Base-by-base conservation (phyloP, 1,140 invertebrate genomes). In the Chionoecetes opilio region DNA sequence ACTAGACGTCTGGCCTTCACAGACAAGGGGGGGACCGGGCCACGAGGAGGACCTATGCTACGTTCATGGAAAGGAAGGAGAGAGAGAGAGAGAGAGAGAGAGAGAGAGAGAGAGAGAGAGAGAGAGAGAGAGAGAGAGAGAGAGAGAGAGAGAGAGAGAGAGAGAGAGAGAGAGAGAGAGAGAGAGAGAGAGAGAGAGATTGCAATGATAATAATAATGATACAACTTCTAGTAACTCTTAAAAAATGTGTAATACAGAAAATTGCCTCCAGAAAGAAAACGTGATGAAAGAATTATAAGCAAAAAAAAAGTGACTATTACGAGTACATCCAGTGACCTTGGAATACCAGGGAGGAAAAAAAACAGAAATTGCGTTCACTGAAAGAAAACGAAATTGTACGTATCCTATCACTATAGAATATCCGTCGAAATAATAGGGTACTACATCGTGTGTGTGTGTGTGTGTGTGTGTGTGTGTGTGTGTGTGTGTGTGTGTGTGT, bases 11-110 rank as follows among this genome's bases (percentile, higher is more conserved):
- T 75, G 63, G 63, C 63, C 63, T 75, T 75, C 63, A 75, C 63
- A 21, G 63, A 75, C 11, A 75, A 26, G 63, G 63, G 63, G n/a
- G n/a, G 63, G 63, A 26, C 21, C 35, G 34, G 0, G 87, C 37
- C 87, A 37, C 29, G 21, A 38, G 41, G 34, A 14, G 35, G 87
- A 41, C 34, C 37, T 38, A 41, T n/a, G n/a, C 87, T 89, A 38
- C 8, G n/a, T 26, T 89, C 41, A 89, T 46, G 37, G 41, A 89
- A 41, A 26, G 26, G 29, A 38, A 9, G 11, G 87, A 89, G 87
- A 89, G 87, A 89, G 87, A 89, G 87, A 89, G 87, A 89, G 87
- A 89, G 87, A 89, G 87, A 89, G 87, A 89, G 87, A 89, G 87
- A 89, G 87, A 88, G 86, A 88, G 86, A 88, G 86, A 88, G 6